Conservation (phyloP, 30 jellyfish, hydroid and myxozoan genomes). For the Pelagia noctiluca region DNA sequence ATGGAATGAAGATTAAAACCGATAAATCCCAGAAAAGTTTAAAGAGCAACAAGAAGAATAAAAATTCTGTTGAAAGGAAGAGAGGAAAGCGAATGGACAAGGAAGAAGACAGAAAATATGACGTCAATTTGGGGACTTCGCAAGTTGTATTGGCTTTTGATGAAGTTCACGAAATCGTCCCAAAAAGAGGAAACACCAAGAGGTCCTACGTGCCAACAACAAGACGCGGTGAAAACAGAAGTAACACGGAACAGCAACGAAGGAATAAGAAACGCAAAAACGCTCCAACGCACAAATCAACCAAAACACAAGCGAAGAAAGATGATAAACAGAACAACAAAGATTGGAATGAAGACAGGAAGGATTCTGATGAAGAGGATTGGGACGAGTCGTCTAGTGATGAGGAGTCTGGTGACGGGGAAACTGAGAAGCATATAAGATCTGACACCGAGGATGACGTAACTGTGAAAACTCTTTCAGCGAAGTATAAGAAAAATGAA, state of each 20-base stretch:
- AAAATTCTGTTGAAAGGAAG: neutral
- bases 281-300: slow-evolving; percentile 8
- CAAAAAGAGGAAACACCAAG: too few relatives aligned
- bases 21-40: slow-evolving; percentile 8
- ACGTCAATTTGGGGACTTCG: neutral
- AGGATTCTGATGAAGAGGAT: slow-evolving; percentile 42
- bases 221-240: neutral
- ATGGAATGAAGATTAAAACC: slow-evolving; percentile 6
- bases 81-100: slow-evolving; percentile 12
- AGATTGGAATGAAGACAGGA: slow-evolving; percentile 7
- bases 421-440: slow-evolving; percentile 26
- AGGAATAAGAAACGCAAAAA: too few relatives aligned
- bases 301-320: slow-evolving; percentile 14
- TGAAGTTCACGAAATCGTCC: slow-evolving; percentile 87
- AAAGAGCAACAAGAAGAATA: slow-evolving; percentile 7
- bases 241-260: too few relatives aligned
- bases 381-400: slow-evolving; percentile 39
- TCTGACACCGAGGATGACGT: slow-evolving; percentile 42
- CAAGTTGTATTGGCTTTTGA: slow-evolving; percentile 88
- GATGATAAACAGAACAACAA: neutral
- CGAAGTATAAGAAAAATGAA: slow-evolving; percentile 48
- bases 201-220: neutral
- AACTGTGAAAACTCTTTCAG: slow-evolving; percentile 52
- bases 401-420: slow-evolving; percentile 69
- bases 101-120: slow-evolving; percentile 9